phyloP scores from a whole-genome alignment of 2,113 vertebrate species.

The Petrocephalus zakoni region DNA sequence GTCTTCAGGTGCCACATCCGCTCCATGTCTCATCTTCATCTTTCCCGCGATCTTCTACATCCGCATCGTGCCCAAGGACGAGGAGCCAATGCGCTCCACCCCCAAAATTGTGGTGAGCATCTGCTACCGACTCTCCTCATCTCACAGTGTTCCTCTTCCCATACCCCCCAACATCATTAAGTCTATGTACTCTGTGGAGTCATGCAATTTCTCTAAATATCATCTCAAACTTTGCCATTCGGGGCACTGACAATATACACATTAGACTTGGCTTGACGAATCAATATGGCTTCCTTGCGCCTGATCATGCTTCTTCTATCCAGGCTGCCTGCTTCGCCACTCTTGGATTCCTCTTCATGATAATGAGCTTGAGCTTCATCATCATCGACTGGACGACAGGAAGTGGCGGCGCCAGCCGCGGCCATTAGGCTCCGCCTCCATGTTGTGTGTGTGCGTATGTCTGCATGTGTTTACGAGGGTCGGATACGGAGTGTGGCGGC shows the following conservation, averaged over 20 bases:
- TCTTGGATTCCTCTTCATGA: constrained; percentile 86
- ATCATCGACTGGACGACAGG: constrained; percentile 85
- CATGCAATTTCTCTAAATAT: not conserved
- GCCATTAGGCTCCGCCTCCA: constrained; percentile 68
- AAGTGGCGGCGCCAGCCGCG: constrained; percentile 60
- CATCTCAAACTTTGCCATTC: not conserved
- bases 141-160: not conserved
- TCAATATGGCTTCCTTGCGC: not conserved
- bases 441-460: constrained; percentile 18
- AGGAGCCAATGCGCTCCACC: constrained; percentile 75
- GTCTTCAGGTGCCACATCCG: constrained; percentile 85
- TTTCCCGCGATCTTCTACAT: constrained; percentile 97
- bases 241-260: not conserved
- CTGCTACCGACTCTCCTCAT: not conserved
- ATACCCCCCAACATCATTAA: not conserved
- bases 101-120: constrained; percentile 84
- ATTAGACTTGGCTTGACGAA: not conserved
- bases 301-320: not conserved
- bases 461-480: constrained; percentile 15
- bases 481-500: no score
- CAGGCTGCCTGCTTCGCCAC: constrained; percentile 85
- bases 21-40: constrained; percentile 98
- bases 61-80: constrained; percentile 87
- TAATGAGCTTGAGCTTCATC: constrained; percentile 96
- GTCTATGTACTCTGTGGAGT: not conserved